These are phyloP conservation scores for Calcarius ornatus DNA, from an alignment of 2,113 vertebrate species.

Conservation along the genomic window DNA sequence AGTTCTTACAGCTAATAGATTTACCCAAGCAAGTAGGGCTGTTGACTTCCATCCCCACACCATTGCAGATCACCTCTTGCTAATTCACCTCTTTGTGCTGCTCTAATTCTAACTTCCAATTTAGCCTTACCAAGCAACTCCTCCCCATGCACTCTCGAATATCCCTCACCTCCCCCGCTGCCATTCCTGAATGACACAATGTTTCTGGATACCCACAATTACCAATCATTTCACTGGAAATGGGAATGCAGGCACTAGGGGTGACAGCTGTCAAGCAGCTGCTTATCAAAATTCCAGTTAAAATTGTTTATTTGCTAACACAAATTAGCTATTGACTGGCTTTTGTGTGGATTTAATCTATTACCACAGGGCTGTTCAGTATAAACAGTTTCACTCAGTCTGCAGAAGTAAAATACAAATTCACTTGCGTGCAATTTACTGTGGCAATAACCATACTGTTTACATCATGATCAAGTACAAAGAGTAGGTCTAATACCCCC, in stretches of 20 bases:
- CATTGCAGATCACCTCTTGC: background rate
- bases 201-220: background rate
- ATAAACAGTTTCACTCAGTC: background rate
- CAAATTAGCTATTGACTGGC: background rate
- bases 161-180: background rate
- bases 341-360: background rate
- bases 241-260: background rate
- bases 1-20: background rate
- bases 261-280: background rate
- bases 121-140: background rate
- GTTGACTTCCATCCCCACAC: background rate
- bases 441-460: constrained; percentile 10
- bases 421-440: constrained; percentile 26
- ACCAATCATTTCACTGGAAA: background rate
- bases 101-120: background rate
- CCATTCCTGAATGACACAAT: background rate
- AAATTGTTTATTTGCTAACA: background rate
- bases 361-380: background rate
- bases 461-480: constrained; percentile 20
- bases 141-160: background rate
- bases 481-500: constrained; percentile 10
- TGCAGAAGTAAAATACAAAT: constrained; percentile 25
- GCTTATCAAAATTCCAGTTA: background rate
- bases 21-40: background rate
- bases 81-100: background rate